phyloP scores from a whole-genome alignment of 2,888 invertebrate genomes.

The Mythimna albipuncta region DNA sequence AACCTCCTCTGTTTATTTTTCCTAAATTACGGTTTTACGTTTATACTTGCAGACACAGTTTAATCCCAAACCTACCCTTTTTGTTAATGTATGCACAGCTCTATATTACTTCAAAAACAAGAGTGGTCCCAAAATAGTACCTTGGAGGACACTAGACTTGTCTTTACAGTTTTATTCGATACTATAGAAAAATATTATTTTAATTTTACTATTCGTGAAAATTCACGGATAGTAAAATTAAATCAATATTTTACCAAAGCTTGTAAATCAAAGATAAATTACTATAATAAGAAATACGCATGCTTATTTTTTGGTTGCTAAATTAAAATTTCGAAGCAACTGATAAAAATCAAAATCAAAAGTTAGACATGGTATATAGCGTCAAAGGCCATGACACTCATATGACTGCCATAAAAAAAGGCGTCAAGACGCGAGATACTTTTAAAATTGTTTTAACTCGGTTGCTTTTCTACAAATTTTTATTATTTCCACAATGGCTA shows the following conservation, averaged over 20 bases:
- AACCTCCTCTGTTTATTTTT: constrained; percentile 27
- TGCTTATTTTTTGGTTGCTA: too few species aligned
- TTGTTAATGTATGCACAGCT: neutral
- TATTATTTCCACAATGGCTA: too few species aligned
- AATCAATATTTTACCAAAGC: too few species aligned
- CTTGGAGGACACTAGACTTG: constrained; percentile 1
- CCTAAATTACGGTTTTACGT: constrained; percentile 2
- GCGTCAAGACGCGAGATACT: too few species aligned
- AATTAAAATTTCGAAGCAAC: too few species aligned
- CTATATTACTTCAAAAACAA: neutral
- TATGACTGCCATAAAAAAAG: too few species aligned
- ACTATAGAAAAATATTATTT: neutral
- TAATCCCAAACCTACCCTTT: constrained; percentile 11
- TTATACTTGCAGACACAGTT: neutral
- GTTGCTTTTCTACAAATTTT: too few species aligned
- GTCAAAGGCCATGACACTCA: too few species aligned
- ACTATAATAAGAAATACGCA: neutral
- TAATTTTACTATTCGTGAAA: neutral
- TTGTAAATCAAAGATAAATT: constrained; percentile 6
- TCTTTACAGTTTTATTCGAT: neutral
- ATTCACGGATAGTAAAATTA: too few species aligned
- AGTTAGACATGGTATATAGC: too few species aligned
- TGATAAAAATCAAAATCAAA: too few species aligned
- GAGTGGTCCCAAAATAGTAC: neutral
- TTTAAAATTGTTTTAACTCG: too few species aligned